phyloP scores from a whole-genome alignment of 2,797 vertebrate species.

The Aldrovandia affinis region DNA sequence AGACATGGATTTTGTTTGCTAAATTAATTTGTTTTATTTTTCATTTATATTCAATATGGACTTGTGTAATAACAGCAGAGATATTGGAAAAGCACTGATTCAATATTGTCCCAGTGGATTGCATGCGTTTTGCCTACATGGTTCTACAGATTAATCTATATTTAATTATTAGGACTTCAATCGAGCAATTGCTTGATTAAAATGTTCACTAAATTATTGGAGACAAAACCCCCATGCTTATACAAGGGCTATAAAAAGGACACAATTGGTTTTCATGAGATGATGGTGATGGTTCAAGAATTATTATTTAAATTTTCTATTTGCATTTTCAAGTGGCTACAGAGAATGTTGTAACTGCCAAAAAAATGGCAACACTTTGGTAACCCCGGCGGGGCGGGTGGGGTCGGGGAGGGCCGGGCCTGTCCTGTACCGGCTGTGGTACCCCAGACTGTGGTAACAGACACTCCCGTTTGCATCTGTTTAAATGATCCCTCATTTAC shows the following conservation, averaged over 20 bases:
- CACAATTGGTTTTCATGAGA: not conserved
- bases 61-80: not conserved
- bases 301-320: no score
- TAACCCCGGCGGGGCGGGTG: no score
- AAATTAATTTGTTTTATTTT: conserved; percentile 11
- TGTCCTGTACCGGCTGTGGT: no score
- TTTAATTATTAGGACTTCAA: not conserved
- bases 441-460: no score
- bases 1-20: conserved; percentile 2
- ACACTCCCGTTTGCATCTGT: no score
- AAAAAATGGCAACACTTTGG: no score
- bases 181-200: not conserved
- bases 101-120: not conserved
- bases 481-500: no score
- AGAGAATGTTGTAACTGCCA: no score
- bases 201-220: not conserved
- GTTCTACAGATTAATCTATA: conserved; percentile 1
- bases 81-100: not conserved
- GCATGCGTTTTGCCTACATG: not conserved
- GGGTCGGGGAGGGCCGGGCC: no score
- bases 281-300: not conserved
- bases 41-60: conserved; percentile 8
- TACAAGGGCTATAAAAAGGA: not conserved
- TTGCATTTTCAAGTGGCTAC: no score
- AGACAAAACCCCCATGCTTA: not conserved